Percentiles rank a stretch among this genome's conserved stretches.
phyloP scores from a whole-genome alignment of 2,888 invertebrate species.

The Andrena trimmerana region DNA sequence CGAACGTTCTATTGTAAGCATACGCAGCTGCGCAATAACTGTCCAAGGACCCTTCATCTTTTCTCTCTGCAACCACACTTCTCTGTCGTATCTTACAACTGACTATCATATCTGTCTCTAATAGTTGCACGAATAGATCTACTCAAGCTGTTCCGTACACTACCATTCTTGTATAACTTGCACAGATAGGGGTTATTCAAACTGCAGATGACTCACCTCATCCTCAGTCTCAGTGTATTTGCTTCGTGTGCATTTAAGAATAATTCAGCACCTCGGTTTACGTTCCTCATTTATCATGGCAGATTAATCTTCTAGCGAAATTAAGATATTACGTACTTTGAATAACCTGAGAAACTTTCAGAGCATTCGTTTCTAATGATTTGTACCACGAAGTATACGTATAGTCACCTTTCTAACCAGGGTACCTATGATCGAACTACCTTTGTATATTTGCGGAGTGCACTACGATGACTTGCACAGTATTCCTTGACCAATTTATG shows the following conservation, averaged over 20 bases:
- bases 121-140: conserved; percentile 66
- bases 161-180: conserved; percentile 12
- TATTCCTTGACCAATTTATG: conserved; percentile 42
- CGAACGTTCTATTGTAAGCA: not conserved
- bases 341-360: conserved; percentile 31
- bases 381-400: not conserved
- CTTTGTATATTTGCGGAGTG: conserved; percentile 48
- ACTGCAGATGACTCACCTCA: conserved; percentile 1
- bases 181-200: conserved; percentile 51
- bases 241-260: not conserved
- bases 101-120: conserved; percentile 36
- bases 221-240: not conserved
- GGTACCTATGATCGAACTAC: conserved; percentile 9
- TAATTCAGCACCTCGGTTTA: not conserved
- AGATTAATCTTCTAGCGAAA: not conserved
- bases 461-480: conserved; percentile 53
- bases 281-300: not conserved
- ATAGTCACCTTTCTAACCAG: not conserved
- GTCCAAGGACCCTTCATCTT: conserved; percentile 15
- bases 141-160: conserved; percentile 30
- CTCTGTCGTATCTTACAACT: conserved; percentile 44
- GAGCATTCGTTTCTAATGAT: conserved; percentile 10
- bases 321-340: conserved; percentile 7
- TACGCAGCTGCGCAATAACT: conserved; percentile 4
- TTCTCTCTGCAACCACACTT: conserved; percentile 26